Conservation (phyloP, 2,797 vertebrate genomes). For the Chloroceryle inda region DNA sequence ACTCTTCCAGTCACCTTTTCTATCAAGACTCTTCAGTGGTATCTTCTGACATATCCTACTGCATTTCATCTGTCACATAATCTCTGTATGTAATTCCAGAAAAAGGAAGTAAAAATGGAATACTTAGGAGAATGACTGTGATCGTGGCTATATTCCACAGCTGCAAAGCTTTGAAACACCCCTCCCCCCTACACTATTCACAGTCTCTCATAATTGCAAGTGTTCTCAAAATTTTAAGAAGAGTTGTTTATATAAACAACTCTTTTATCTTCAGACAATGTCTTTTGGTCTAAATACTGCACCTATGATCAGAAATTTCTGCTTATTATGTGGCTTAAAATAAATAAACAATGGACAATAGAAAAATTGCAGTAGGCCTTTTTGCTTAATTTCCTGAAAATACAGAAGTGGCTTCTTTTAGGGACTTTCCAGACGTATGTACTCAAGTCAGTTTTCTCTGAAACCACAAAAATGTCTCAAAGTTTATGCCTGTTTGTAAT, state of each 20-base stretch:
- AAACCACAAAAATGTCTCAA: constrained; percentile 69
- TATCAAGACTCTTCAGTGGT: not conserved
- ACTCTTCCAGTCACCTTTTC: not conserved
- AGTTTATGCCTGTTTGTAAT: constrained; percentile 61
- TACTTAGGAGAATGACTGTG: not conserved
- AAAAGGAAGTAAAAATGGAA: not conserved
- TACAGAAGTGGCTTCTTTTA: constrained; percentile 64
- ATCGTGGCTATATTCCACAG: not conserved
- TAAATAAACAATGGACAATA: constrained; percentile 37
- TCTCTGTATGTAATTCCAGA: not conserved
- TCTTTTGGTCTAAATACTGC: not conserved
- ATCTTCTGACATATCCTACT: not conserved
- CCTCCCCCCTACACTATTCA: not conserved
- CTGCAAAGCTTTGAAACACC: constrained; percentile 1
- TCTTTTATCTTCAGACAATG: constrained; percentile 12
- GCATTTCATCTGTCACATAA: not conserved
- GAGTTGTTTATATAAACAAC: not conserved
- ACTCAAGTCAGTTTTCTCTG: constrained; percentile 63
- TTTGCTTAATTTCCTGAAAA: constrained; percentile 67
- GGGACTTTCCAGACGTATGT: constrained; percentile 63
- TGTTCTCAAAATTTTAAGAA: not conserved
- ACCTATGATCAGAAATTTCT: constrained; percentile 31
- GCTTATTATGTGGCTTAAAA: constrained; percentile 43
- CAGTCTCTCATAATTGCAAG: not conserved
- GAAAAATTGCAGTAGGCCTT: constrained; percentile 6